phyloP scores from a whole-genome alignment of 1,140 invertebrate genomes.

The Tigriopus japonicus region DNA sequence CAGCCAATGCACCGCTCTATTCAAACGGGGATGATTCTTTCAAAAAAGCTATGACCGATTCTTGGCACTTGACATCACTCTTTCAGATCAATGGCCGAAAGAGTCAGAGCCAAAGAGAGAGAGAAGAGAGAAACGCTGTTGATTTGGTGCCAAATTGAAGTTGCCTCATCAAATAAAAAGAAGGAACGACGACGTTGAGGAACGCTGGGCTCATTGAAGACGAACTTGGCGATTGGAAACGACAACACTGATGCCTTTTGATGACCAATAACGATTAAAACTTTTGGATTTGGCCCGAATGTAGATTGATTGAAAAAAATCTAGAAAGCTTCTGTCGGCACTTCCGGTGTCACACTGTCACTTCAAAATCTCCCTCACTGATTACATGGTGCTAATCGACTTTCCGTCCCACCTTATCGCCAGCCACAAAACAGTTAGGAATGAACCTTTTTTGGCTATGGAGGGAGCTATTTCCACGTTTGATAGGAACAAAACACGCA shows the following conservation, averaged over 20 bases:
- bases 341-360: neutral
- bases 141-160: constrained; percentile 14
- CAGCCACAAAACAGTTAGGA: no score
- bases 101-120: neutral
- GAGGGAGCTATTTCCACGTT: no score
- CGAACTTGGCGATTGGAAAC: no score
- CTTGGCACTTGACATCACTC: neutral
- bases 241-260: no score
- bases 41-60: neutral
- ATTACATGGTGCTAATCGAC: neutral
- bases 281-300: no score
- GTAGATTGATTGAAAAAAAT: no score
- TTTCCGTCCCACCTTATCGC: no score
- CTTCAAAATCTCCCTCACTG: constrained; percentile 8
- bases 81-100: neutral
- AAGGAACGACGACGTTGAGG: constrained; percentile 8
- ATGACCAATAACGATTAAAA: no score
- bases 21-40: neutral
- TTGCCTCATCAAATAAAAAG: constrained; percentile 16
- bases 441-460: no score
- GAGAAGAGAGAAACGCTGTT: constrained; percentile 15
- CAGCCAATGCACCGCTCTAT: neutral
- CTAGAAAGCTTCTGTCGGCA: neutral
- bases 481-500: no score
- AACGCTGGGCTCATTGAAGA: neutral